Conservation (phyloP, 2,797 vertebrate species). For the Trachurus trachurus region DNA sequence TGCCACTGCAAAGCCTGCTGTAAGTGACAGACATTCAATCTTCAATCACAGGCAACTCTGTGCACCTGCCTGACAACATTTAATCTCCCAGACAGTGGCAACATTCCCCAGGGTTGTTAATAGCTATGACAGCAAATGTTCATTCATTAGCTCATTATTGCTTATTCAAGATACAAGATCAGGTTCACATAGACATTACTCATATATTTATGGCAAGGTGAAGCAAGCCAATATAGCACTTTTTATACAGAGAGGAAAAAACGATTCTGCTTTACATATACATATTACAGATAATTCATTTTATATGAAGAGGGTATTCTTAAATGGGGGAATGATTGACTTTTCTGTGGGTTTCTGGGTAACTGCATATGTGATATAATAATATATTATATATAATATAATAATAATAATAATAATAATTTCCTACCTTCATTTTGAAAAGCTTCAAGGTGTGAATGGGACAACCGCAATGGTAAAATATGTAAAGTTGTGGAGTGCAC, state of each 20-base stretch:
- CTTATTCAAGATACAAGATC: constrained; percentile 1
- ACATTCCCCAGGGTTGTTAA: constrained; percentile 4
- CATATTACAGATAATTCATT: not conserved
- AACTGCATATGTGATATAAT: not conserved
- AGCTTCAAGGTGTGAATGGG: not conserved
- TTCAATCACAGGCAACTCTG: constrained; percentile 29
- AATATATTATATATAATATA: not conserved
- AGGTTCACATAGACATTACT: not conserved
- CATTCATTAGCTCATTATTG: not conserved
- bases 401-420: not conserved
- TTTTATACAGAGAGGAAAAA: not conserved
- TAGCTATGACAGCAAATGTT: not conserved
- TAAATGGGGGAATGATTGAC: not conserved
- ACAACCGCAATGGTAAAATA: not conserved
- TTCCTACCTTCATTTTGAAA: not conserved
- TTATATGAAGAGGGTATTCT: not conserved
- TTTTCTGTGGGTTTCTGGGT: not conserved
- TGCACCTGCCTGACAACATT: constrained; percentile 30
- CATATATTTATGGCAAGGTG: not conserved
- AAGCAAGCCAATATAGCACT: not conserved
- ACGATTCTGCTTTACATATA: not conserved
- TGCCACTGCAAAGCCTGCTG: constrained; percentile 11
- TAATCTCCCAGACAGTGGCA: constrained; percentile 10
- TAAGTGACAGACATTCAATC: constrained; percentile 20
- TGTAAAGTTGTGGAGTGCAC: constrained; percentile 34